Conservation (phyloP, 1,140 invertebrate genomes). For the Drosophila oshimai region DNA sequence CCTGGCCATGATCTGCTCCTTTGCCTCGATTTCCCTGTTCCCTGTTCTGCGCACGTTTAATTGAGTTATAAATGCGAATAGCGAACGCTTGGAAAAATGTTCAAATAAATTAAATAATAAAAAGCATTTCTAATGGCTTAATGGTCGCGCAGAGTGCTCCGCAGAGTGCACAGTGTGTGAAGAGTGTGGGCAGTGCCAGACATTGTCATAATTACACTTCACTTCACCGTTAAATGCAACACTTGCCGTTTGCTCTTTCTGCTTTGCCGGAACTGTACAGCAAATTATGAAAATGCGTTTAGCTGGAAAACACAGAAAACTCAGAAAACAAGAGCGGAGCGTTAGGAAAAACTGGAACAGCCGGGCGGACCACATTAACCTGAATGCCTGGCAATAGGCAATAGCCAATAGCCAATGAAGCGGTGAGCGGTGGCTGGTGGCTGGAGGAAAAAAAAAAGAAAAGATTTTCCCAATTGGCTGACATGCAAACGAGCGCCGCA, state of each 20-base stretch:
- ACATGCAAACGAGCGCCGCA: slow-evolving; percentile 71
- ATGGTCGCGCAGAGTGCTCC: slow-evolving; percentile 25
- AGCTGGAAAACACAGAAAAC: slow-evolving; percentile 27
- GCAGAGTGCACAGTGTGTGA: slow-evolving; percentile 2
- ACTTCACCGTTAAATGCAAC: slow-evolving; percentile 75
- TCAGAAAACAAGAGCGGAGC: slow-evolving; percentile 34
- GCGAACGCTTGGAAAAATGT: slow-evolving; percentile 15
- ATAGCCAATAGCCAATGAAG: slow-evolving; percentile 55
- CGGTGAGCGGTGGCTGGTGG: slow-evolving; percentile 34
- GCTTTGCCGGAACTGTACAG: slow-evolving; percentile 68
- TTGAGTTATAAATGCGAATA: slow-evolving; percentile 66
- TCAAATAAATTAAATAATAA: slow-evolving; percentile 72
- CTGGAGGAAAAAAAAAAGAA: neutral
- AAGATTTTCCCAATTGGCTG: slow-evolving; percentile 36
- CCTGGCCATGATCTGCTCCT: slow-evolving; percentile 26
- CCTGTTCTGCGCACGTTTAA: slow-evolving; percentile 30
- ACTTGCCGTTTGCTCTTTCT: slow-evolving; percentile 39
- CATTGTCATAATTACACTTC: slow-evolving; percentile 53
- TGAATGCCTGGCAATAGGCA: too few relatives aligned
- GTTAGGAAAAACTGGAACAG: slow-evolving; percentile 66
- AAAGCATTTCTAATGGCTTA: slow-evolving; percentile 70
- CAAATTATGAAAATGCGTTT: slow-evolving; percentile 79
- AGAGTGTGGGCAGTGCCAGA: slow-evolving; percentile 41
- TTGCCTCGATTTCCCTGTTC: slow-evolving; percentile 3
- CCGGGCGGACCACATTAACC: slow-evolving; percentile 64